These are phyloP conservation scores for Rattus rattus DNA, from an alignment of 2,113 vertebrate genomes.

Conservation along the genomic window DNA sequence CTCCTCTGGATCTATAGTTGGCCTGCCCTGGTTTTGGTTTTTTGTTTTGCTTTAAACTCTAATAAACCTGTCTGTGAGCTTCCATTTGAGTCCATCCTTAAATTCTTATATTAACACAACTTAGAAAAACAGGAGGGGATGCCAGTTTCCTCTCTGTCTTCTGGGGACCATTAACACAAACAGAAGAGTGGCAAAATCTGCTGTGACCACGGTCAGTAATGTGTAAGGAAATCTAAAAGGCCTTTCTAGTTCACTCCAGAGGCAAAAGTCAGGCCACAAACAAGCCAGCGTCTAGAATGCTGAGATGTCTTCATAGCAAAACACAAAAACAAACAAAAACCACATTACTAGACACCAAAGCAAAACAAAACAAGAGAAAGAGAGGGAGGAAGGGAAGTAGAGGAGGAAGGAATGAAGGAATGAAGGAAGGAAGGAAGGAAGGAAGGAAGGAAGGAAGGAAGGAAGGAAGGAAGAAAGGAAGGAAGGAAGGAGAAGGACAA, in stretches of 20 bases:
- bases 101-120: background rate
- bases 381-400: no score
- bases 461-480: no score
- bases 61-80: background rate
- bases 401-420: no score
- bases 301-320: background rate
- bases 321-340: background rate
- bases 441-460: rapidly evolving
- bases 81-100: background rate
- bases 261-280: background rate
- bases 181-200: background rate
- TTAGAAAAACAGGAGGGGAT: background rate
- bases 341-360: background rate
- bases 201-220: background rate
- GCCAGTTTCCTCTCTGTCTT: background rate
- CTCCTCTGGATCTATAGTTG: background rate
- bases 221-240: background rate
- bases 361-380: no score
- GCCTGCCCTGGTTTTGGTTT: background rate
- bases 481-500: background rate
- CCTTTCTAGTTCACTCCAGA: background rate
- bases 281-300: background rate
- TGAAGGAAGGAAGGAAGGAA: no score
- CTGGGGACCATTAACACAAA: background rate
- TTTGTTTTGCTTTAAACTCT: background rate